Evolutionary conservation across 2,797 vertebrate species (phyloP).

Genomic region (Margarornis squamiger): DNA sequence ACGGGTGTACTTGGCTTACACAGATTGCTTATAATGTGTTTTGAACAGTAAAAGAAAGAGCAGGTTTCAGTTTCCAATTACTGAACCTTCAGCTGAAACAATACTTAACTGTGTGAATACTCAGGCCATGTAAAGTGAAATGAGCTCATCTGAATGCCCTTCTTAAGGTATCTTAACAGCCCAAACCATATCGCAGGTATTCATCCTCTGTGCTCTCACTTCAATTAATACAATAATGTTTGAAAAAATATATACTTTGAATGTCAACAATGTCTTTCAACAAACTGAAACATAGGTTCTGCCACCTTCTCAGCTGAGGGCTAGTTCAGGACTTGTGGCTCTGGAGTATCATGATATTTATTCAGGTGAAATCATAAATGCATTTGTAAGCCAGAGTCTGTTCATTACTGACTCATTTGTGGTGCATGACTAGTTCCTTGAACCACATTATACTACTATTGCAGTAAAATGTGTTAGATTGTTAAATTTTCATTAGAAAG

Average conservation of each 20-base stretch:
- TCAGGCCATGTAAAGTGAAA: background rate
- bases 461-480: background rate
- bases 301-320: background rate
- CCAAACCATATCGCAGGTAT: background rate
- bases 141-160: background rate
- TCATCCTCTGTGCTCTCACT: background rate
- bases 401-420: background rate
- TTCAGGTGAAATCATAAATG: background rate
- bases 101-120: background rate
- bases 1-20: background rate
- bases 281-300: background rate
- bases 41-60: background rate
- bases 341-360: background rate
- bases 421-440: background rate
- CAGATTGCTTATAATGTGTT: background rate
- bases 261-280: background rate
- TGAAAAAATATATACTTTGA: background rate
- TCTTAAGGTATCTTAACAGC: background rate
- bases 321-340: background rate
- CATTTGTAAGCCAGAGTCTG: background rate
- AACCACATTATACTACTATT: background rate
- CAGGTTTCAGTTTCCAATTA: background rate
- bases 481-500: background rate
- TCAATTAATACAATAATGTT: background rate
- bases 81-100: background rate